A percentile compares a stretch with the other conserved stretches of the same genome.
phyloP scores from a whole-genome alignment of 1,140 invertebrate species.

The Cotesia glomerata region DNA sequence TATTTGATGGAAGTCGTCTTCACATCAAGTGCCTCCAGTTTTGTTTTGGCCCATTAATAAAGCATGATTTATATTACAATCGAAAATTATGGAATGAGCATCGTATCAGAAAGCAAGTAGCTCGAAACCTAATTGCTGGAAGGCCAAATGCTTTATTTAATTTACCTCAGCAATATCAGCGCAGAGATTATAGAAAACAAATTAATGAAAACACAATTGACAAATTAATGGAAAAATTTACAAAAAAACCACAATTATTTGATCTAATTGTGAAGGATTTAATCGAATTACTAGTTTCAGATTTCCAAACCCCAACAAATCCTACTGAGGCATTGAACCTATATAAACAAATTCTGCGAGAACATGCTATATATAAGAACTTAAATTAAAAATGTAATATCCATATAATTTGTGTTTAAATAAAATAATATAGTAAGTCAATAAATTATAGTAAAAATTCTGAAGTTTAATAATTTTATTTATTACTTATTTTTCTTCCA shows the following conservation, averaged over 20 bases:
- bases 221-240: slow-evolving; percentile 4
- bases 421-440: too few relatives aligned
- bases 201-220: not conserved
- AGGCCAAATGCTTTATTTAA: slow-evolving; percentile 14
- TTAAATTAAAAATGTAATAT: too few relatives aligned
- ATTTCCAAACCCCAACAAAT: not conserved
- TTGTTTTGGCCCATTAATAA: slow-evolving; percentile 25
- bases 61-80: slow-evolving; percentile 8
- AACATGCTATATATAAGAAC: not conserved
- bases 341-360: not conserved
- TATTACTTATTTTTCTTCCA: too few relatives aligned
- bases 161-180: not conserved
- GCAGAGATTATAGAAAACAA: slow-evolving; percentile 4
- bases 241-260: not conserved
- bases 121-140: slow-evolving; percentile 3
- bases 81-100: slow-evolving; percentile 20
- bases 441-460: too few relatives aligned
- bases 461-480: too few relatives aligned
- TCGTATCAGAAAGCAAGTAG: slow-evolving; percentile 21
- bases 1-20: slow-evolving; percentile 11
- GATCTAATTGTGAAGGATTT: not conserved
- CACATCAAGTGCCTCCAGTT: slow-evolving; percentile 24
- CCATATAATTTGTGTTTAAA: too few relatives aligned
- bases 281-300: not conserved
- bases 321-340: not conserved